A percentile compares a stretch with the other conserved stretches of the same genome.
These are phyloP conservation scores for Cetonia aurata DNA, from an alignment of 2,888 invertebrate genomes.

Conservation along the genomic window DNA sequence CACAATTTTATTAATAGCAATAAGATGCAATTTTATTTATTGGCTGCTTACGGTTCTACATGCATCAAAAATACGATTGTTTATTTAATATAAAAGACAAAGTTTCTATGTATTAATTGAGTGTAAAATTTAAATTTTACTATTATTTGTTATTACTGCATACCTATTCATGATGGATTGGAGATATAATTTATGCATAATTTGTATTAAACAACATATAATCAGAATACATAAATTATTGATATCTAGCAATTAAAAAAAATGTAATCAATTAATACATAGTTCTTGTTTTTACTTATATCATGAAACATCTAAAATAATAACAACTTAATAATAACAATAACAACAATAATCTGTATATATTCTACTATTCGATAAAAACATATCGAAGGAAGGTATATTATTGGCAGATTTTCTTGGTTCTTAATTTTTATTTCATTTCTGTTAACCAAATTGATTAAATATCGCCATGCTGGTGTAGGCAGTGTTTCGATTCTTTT, in stretches of 20 bases:
- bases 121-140: neutral
- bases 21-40: conserved; percentile 24
- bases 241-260: neutral
- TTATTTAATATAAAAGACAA: neutral
- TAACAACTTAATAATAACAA: conserved; percentile 36
- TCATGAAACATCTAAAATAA: conserved; percentile 14
- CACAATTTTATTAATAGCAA: conserved; percentile 31
- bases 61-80: conserved; percentile 6
- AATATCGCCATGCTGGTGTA: conserved; percentile 39
- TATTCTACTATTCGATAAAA: conserved; percentile 22
- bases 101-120: conserved; percentile 29
- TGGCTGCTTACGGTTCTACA: conserved; percentile 26
- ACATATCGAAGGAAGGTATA: conserved; percentile 24
- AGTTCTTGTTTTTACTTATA: conserved; percentile 2
- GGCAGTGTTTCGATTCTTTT: conserved; percentile 41
- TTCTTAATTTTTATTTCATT: conserved; percentile 9
- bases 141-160: too few relatives aligned
- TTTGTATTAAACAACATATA: too few relatives aligned
- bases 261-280: conserved; percentile 23
- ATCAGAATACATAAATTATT: too few relatives aligned
- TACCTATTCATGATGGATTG: too few relatives aligned
- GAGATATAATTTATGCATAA: too few relatives aligned
- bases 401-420: conserved; percentile 36
- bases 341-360: conserved; percentile 34
- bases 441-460: conserved; percentile 9